A percentile compares a stretch with the other conserved stretches of the same genome.
phyloP scores from a whole-genome alignment of 2,113 vertebrate species.

The Lepisosteus osseus region DNA sequence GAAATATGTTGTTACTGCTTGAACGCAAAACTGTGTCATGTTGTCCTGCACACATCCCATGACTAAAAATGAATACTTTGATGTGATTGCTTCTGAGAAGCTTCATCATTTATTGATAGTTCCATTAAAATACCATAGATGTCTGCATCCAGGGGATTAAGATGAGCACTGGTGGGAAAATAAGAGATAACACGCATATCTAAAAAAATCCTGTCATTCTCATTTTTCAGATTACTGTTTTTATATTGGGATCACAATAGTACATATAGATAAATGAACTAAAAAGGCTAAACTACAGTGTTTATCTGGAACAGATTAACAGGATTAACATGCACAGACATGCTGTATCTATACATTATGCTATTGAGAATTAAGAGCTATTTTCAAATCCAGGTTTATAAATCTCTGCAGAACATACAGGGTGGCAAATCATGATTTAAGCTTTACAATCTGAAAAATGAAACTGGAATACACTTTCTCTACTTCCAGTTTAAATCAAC shows the following conservation, averaged over 20 bases:
- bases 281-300: background rate
- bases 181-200: conserved; percentile 20
- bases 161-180: conserved; percentile 31
- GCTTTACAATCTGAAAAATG: no score
- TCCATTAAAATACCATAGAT: conserved; percentile 67
- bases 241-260: conserved; percentile 5
- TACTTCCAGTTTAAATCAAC: no score
- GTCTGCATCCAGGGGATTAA: conserved; percentile 41
- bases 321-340: background rate
- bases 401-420: conserved; percentile 5
- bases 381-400: conserved; percentile 35
- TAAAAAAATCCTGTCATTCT: conserved; percentile 31
- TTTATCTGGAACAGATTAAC: conserved; percentile 2
- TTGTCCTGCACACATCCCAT: conserved; percentile 50
- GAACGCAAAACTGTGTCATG: conserved; percentile 53
- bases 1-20: conserved; percentile 48
- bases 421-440: no score
- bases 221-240: background rate
- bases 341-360: background rate
- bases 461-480: no score
- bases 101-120: conserved; percentile 80
- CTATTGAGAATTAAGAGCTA: conserved; percentile 15
- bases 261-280: conserved; percentile 3
- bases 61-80: conserved; percentile 67
- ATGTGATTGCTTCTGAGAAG: conserved; percentile 75